Conservation (phyloP, 2,888 invertebrate species). For the Drosophila barbarae region DNA sequence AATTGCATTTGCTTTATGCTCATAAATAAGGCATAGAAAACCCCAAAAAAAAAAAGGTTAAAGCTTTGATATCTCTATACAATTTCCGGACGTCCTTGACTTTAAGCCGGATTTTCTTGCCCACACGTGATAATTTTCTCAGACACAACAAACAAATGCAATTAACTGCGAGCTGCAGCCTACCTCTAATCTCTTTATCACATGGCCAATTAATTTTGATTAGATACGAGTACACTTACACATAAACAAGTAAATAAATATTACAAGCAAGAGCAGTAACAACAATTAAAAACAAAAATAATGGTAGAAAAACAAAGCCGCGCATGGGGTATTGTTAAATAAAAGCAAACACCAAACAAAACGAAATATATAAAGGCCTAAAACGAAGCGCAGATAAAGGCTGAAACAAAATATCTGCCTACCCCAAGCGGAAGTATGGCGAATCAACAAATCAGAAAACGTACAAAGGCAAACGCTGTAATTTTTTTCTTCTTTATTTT, state of each 20-base stretch:
- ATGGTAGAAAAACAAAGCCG: conserved; percentile 1
- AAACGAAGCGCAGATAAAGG: conserved; percentile 58
- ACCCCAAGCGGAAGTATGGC: conserved; percentile 58
- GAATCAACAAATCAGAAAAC: conserved; percentile 43
- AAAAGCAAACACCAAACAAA: conserved; percentile 20
- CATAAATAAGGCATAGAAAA: neutral
- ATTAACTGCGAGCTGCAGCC: conserved; percentile 31
- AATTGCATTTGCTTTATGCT: conserved; percentile 7
- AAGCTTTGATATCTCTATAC: conserved; percentile 14
- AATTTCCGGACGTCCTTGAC: conserved; percentile 67
- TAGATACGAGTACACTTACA: conserved; percentile 50
- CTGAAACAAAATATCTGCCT: conserved; percentile 34
- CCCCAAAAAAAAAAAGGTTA: conserved; percentile 7
- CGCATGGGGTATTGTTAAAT: conserved; percentile 4
- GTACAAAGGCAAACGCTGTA: conserved; percentile 28
- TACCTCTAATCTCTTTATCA: conserved; percentile 65
- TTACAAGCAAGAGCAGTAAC: conserved; percentile 17
- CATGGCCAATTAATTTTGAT: conserved; percentile 68
- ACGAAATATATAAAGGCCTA: conserved; percentile 34
- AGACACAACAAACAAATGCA: conserved; percentile 47
- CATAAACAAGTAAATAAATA: neutral
- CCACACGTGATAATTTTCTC: conserved; percentile 11
- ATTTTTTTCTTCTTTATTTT: conserved; percentile 25
- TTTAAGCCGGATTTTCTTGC: conserved; percentile 37
- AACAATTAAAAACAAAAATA: conserved; percentile 1